phyloP scores from a whole-genome alignment of 2,888 invertebrate genomes.

The Lasioglossum lativentre region DNA sequence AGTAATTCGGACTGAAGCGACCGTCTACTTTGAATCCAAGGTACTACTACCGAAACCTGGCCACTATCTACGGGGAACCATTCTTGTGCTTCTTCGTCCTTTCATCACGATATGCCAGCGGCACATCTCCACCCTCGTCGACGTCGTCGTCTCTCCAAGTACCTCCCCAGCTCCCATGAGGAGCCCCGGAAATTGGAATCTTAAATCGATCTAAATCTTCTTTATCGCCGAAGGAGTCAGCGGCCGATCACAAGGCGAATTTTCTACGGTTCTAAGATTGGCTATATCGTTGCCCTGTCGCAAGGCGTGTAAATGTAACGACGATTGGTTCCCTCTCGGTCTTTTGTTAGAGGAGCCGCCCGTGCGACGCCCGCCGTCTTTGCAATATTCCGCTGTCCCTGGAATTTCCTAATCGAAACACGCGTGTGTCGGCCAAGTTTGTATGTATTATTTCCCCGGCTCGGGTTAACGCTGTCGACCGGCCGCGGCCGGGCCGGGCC shows the following conservation, averaged over 20 bases:
- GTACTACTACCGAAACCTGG: constrained; percentile 52
- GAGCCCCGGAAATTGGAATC: constrained; percentile 81
- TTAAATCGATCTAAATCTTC: constrained; percentile 81
- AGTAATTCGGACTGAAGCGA: constrained; percentile 66
- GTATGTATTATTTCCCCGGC: neutral
- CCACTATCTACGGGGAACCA: constrained; percentile 57
- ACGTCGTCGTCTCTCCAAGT: constrained; percentile 48
- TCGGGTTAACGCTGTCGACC: neutral
- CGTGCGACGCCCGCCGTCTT: neutral
- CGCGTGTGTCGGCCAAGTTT: neutral
- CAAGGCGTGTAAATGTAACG: constrained; percentile 67
- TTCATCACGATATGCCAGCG: constrained; percentile 67
- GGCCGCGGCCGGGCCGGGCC: neutral
- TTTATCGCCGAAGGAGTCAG: constrained; percentile 71
- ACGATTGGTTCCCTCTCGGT: constrained; percentile 44
- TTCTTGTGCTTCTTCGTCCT: constrained; percentile 62
- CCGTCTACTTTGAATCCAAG: constrained; percentile 59
- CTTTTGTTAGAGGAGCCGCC: constrained; percentile 45
- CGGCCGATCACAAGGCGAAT: constrained; percentile 59
- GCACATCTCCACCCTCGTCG: constrained; percentile 55
- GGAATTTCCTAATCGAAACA: constrained; percentile 5
- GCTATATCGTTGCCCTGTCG: constrained; percentile 52
- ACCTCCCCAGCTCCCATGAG: constrained; percentile 60
- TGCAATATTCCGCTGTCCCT: neutral
- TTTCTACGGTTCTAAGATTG: constrained; percentile 54